Percentiles rank a stretch among this genome's conserved stretches.
phyloP scores from a whole-genome alignment of 2,888 invertebrate genomes.

The Callyntrura sp. region DNA sequence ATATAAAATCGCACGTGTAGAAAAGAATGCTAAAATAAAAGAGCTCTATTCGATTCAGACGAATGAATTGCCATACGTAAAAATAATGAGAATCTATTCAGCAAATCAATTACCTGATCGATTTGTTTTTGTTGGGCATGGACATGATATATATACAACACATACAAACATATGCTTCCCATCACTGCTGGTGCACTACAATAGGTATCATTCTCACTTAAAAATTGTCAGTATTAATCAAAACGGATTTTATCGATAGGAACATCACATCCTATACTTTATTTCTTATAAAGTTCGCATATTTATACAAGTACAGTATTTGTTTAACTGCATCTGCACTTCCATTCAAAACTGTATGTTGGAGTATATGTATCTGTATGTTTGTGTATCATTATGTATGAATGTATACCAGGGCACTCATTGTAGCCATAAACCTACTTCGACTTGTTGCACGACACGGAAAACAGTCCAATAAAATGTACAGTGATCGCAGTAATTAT shows the following conservation, averaged over 20 bases:
- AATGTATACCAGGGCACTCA: slow-evolving; percentile 56
- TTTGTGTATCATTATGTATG: slow-evolving; percentile 22
- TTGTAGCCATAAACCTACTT: slow-evolving; percentile 71
- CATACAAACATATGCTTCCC: not conserved
- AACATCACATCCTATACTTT: slow-evolving; percentile 57
- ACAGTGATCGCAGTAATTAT: slow-evolving; percentile 53
- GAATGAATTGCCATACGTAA: not conserved
- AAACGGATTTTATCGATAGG: slow-evolving; percentile 27
- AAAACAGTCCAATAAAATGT: slow-evolving; percentile 71
- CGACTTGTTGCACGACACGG: slow-evolving; percentile 65
- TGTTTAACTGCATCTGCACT: slow-evolving; percentile 34
- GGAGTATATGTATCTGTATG: slow-evolving; percentile 1
- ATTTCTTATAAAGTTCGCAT: slow-evolving; percentile 58
- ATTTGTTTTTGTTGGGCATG: not conserved
- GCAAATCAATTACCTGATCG: too few relatives aligned
- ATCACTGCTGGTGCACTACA: too few relatives aligned
- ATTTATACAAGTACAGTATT: slow-evolving; percentile 51
- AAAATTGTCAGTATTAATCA: not conserved
- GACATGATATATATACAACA: not conserved
- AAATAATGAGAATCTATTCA: too few relatives aligned
- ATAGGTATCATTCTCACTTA: not conserved
- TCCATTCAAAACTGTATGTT: slow-evolving; percentile 11
- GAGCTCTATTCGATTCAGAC: slow-evolving; percentile 25
- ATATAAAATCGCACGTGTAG: not conserved
- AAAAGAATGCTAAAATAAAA: slow-evolving; percentile 12